Conservation (phyloP, 2,888 invertebrate genomes). For the Lathronympha strigana region DNA sequence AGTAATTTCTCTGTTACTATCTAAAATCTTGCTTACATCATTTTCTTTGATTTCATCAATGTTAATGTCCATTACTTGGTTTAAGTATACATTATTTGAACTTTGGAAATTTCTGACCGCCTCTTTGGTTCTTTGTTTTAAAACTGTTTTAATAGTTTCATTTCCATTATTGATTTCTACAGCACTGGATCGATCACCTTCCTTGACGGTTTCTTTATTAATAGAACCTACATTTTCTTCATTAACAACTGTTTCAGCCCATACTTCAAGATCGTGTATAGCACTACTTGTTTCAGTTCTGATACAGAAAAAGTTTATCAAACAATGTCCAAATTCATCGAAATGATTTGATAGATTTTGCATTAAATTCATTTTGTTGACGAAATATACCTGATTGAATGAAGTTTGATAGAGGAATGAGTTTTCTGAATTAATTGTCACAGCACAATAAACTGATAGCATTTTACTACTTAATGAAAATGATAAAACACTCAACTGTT, state of each 20-base stretch:
- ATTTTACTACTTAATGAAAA: constrained; percentile 22
- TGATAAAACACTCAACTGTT: constrained; percentile 9
- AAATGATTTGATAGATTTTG: not conserved
- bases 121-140: not conserved
- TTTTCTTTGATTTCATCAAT: not conserved
- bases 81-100: not conserved
- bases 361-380: constrained; percentile 10
- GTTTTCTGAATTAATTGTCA: not conserved
- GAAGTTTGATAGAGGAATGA: not conserved
- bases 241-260: not conserved
- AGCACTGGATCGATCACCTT: not conserved
- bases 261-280: not conserved
- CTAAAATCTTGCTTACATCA: not conserved
- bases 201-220: not conserved
- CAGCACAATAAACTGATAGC: constrained; percentile 16
- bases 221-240: not conserved
- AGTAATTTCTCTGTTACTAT: not conserved
- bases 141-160: not conserved
- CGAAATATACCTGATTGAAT: not conserved
- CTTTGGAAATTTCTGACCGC: not conserved
- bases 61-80: not conserved
- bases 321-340: not conserved
- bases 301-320: constrained; percentile 6
- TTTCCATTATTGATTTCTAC: not conserved
- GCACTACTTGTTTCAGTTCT: not conserved